Base-by-base conservation (phyloP, 2,888 invertebrate species). In the Drosophila monieri region DNA sequence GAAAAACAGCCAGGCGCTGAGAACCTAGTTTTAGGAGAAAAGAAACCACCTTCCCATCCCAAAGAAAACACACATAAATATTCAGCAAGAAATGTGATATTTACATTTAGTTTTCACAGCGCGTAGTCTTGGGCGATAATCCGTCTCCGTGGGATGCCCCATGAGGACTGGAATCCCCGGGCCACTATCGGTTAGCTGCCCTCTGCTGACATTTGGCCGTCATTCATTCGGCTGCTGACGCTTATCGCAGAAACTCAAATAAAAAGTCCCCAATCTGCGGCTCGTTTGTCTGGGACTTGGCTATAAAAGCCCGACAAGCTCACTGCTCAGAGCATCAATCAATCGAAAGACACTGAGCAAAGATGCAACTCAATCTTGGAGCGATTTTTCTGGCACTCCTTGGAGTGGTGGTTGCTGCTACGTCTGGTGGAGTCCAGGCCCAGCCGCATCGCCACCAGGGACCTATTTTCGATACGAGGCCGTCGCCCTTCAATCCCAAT, bases 401-500 rank as follows among this genome's bases (percentile, higher is more conserved):
- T 61, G 59, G 71, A 32, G 51, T 77, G 57, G 37, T 75, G 27
- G 47, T 49, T 47, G 6, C 27, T 44, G 57, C 73, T 2, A 14
- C 56, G 1, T 37, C 48, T 23, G 39, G 25, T 2, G 6, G 6
- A 3, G 21, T 54, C 8, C 25, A 46, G 1, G 43, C 54, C 6
- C 56, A 77, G 52, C 74, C 78, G 0, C 48, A 43, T 23, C 54
- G 59, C 5, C 67, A 37, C 0, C 61, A 41, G 18, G 65, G 47
- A 10, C 68, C 65, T 23, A 68, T 72, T 35, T 55, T 70, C 25
- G 51, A 72, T n/a, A 53, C 60, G 9, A 47, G 71, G 23, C 80
- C 85, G 37, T 85, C 80, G 18, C 80, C 80, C 51, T 75, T 15
- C 75, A 81, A 84, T 69, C 80, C 84, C 2, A 76, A 76, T 61